phyloP scores from a whole-genome alignment of 2,113 vertebrate species.

The Athene cunicularia region DNA sequence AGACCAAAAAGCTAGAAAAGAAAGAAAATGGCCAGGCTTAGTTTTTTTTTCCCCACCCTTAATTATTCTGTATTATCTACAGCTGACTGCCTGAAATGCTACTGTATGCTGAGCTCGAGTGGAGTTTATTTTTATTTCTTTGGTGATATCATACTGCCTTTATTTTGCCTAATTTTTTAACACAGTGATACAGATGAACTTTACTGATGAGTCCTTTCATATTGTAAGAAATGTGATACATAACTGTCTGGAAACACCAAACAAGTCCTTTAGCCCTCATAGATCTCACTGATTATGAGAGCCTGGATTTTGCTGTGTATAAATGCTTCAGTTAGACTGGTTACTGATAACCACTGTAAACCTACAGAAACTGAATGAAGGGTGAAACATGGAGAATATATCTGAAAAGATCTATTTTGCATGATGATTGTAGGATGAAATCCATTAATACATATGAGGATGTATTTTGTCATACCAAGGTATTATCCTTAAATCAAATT shows the following conservation, averaged over 20 bases:
- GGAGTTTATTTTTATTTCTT: neutral
- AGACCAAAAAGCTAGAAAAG: neutral
- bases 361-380: neutral
- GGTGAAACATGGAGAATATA: neutral
- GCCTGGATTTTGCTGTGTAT: neutral
- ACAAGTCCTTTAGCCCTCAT: neutral
- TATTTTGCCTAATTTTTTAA: neutral
- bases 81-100: neutral
- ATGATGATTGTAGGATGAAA: neutral
- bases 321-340: neutral
- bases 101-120: neutral
- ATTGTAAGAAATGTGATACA: neutral
- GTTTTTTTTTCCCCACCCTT: accelerated
- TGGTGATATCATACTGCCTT: neutral
- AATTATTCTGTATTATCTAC: neutral
- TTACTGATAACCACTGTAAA: neutral
- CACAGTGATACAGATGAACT: neutral
- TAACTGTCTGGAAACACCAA: neutral
- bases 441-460: neutral
- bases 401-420: neutral
- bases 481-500: neutral
- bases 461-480: neutral
- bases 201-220: neutral
- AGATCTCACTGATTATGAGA: neutral
- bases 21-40: neutral